phyloP scores from a whole-genome alignment of 2,113 vertebrate genomes.

The Aegotheles bennettii region DNA sequence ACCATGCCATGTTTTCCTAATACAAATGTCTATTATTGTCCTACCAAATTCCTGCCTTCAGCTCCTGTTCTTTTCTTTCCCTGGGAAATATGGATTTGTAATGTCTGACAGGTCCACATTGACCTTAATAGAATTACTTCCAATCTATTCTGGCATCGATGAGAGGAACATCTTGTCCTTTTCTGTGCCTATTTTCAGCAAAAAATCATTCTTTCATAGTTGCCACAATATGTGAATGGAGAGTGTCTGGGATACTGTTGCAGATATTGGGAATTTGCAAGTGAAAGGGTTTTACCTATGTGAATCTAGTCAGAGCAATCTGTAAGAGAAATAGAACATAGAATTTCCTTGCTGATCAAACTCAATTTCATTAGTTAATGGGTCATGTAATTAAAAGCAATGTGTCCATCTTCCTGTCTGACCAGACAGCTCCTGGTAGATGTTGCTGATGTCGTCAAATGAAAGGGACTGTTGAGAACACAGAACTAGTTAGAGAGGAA shows the following conservation, averaged over 20 bases:
- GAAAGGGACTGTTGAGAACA: not conserved
- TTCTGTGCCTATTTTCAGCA: not conserved
- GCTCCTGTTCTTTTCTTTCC: not conserved
- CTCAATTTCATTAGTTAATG: slow-evolving; percentile 31
- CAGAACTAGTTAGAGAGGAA: not conserved
- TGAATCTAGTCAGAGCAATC: not conserved
- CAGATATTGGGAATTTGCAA: not conserved
- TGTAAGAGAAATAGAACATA: not conserved
- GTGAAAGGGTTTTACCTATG: not conserved
- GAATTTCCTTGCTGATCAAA: slow-evolving; percentile 14
- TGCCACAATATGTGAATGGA: not conserved
- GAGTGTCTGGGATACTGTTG: not conserved
- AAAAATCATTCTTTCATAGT: not conserved
- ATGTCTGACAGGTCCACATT: not conserved
- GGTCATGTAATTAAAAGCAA: slow-evolving; percentile 29
- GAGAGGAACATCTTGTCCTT: not conserved
- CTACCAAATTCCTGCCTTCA: not conserved
- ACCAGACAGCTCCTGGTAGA: not conserved
- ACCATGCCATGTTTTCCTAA: not conserved
- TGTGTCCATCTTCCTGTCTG: slow-evolving; percentile 6
- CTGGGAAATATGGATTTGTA: slow-evolving; percentile 20
- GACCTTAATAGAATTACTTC: slow-evolving; percentile 21
- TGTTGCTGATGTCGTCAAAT: not conserved
- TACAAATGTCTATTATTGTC: not conserved
- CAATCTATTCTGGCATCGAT: not conserved